These are phyloP conservation scores for Amorpha juglandis DNA, from an alignment of 2,888 invertebrate species.

Conservation along the genomic window DNA sequence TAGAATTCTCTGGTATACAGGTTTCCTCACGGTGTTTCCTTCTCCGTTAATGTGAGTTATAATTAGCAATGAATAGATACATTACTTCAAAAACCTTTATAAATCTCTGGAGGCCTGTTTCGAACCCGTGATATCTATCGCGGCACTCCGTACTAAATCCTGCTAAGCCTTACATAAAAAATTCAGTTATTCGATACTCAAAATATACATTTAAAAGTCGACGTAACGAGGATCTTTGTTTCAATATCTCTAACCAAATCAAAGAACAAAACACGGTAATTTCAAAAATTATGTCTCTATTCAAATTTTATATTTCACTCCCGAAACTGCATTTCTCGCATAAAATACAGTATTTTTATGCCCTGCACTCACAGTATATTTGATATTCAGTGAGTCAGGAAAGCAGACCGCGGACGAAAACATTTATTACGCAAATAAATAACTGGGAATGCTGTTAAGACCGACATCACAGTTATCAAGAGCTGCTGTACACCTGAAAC, in stretches of 20 bases:
- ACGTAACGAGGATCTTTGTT: not conserved
- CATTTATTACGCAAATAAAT: conserved; percentile 26
- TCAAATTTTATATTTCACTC: conserved; percentile 18
- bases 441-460: conserved; percentile 18
- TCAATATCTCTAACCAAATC: not conserved
- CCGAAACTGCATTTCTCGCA: conserved; percentile 22
- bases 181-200: too few relatives aligned
- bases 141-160: too few relatives aligned
- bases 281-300: conserved; percentile 9
- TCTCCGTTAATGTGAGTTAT: too few relatives aligned
- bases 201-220: too few relatives aligned
- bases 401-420: conserved; percentile 23
- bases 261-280: not conserved
- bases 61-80: too few relatives aligned
- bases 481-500: conserved; percentile 27
- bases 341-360: conserved; percentile 22
- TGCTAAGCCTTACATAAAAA: too few relatives aligned
- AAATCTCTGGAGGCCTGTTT: too few relatives aligned
- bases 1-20: too few relatives aligned
- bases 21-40: too few relatives aligned
- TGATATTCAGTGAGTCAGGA: conserved; percentile 23
- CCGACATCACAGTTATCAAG: conserved; percentile 25
- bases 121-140: too few relatives aligned
- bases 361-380: conserved; percentile 17
- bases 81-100: too few relatives aligned